Evolutionary conservation across 2,797 vertebrate genomes (phyloP).

Genomic region (Miichthys miiuy): DNA sequence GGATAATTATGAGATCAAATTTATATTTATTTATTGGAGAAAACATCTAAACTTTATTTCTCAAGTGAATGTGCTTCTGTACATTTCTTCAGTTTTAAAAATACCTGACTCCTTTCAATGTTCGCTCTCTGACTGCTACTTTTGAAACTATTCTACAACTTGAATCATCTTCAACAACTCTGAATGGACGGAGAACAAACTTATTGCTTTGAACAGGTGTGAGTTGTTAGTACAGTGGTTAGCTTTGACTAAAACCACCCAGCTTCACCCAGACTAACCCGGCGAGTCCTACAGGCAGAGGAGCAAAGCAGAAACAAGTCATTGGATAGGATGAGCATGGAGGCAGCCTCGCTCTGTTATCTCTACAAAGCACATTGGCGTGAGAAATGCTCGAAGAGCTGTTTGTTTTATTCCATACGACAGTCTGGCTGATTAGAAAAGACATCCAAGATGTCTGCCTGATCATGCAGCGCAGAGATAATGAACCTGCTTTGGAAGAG

Average conservation of each 20-base stretch:
- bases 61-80: constrained; percentile 27
- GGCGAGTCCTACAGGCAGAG: constrained; percentile 51
- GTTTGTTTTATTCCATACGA: constrained; percentile 34
- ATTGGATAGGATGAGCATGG: constrained; percentile 47
- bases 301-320: constrained; percentile 65
- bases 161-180: neutral
- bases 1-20: neutral
- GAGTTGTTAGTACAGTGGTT: constrained; percentile 45
- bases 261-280: constrained; percentile 73
- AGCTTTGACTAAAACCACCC: constrained; percentile 67
- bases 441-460: constrained; percentile 50
- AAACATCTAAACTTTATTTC: neutral
- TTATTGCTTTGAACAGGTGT: constrained; percentile 33
- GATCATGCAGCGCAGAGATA: constrained; percentile 64
- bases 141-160: constrained; percentile 10
- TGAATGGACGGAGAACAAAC: neutral
- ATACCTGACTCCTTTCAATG: neutral
- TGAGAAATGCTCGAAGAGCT: constrained; percentile 35
- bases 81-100: neutral
- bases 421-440: constrained; percentile 42
- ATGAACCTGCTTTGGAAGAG: constrained; percentile 55
- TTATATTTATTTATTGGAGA: neutral
- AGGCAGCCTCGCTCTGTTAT: constrained; percentile 50
- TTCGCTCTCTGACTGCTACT: neutral
- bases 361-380: constrained; percentile 38